Conservation (phyloP, 2,113 vertebrate species). For the Ptilorrhoa leucosticta region DNA sequence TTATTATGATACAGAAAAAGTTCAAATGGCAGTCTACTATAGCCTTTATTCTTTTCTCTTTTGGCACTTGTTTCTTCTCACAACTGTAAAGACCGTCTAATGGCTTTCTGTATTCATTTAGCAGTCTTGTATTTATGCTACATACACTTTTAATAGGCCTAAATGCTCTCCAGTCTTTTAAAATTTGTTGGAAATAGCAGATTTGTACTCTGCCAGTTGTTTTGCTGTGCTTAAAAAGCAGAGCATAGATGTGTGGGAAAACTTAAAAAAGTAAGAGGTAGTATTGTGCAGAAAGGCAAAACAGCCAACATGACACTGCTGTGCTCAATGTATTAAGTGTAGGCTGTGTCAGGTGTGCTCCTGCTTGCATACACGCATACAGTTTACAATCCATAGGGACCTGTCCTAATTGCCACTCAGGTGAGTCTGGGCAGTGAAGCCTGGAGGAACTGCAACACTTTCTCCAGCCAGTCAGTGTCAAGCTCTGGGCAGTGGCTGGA, state of each 20-base stretch:
- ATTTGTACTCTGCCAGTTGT: not conserved
- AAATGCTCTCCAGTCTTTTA: not conserved
- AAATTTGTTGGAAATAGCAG: not conserved
- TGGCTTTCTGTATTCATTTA: not conserved
- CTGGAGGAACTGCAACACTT: not conserved
- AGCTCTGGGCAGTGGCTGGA: not conserved
- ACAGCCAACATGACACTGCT: not conserved
- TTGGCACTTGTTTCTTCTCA: not conserved
- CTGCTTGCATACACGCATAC: not conserved
- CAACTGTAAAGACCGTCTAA: not conserved
- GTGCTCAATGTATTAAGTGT: not conserved
- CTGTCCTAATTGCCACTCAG: not conserved
- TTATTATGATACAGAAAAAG: not conserved
- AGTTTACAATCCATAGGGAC: not conserved
- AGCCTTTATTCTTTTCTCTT: not conserved
- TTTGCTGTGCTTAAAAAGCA: not conserved
- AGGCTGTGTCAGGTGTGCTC: not conserved
- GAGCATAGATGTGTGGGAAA: not conserved
- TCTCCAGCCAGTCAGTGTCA: not conserved
- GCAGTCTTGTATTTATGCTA: not conserved
- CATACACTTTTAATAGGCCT: not conserved
- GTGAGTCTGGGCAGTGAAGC: not conserved
- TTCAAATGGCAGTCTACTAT: not conserved
- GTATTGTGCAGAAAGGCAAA: not conserved
- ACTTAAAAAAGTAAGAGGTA: not conserved